These are phyloP conservation scores for Gadus chalcogrammus DNA, from an alignment of 2,113 vertebrate species.

Conservation along the genomic window DNA sequence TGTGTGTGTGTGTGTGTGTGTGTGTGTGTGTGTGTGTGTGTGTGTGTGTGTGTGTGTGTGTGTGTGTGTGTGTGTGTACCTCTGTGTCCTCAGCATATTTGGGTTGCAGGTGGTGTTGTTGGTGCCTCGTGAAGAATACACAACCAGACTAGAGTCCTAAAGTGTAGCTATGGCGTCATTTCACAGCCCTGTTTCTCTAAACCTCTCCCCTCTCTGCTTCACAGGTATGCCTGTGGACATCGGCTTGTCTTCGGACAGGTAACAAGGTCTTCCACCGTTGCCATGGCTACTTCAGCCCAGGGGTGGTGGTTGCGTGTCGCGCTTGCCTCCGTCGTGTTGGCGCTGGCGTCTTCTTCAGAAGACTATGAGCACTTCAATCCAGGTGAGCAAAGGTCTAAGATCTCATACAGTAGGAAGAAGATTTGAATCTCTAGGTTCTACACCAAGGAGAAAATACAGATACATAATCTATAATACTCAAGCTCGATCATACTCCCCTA, in stretches of 20 bases:
- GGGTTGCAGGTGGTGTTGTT: background rate
- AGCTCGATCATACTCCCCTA: too few species aligned
- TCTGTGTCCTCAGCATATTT: background rate
- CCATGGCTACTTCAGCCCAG: constrained; percentile 64
- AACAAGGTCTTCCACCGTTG: constrained; percentile 68
- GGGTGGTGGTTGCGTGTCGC: constrained; percentile 42
- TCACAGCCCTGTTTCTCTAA: background rate
- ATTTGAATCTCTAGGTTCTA: too few species aligned
- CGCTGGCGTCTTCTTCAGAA: constrained; percentile 46
- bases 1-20: background rate
- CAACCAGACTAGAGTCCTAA: background rate
- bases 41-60: constrained; percentile 5
- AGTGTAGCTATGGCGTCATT: too few species aligned
- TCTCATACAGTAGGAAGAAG: background rate
- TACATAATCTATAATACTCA: too few species aligned
- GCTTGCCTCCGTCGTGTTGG: constrained; percentile 45
- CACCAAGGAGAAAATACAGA: too few species aligned
- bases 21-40: background rate
- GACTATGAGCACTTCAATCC: constrained; percentile 76
- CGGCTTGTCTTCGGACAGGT: constrained; percentile 66
- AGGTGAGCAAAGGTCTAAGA: constrained; percentile 52
- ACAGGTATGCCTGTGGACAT: constrained; percentile 72
- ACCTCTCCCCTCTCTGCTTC: constrained; percentile 2
- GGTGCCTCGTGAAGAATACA: background rate
- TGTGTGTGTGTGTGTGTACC: background rate